These are phyloP conservation scores for Hylyphantes graminicola DNA, from an alignment of 1,140 invertebrate species.

Conservation along the genomic window DNA sequence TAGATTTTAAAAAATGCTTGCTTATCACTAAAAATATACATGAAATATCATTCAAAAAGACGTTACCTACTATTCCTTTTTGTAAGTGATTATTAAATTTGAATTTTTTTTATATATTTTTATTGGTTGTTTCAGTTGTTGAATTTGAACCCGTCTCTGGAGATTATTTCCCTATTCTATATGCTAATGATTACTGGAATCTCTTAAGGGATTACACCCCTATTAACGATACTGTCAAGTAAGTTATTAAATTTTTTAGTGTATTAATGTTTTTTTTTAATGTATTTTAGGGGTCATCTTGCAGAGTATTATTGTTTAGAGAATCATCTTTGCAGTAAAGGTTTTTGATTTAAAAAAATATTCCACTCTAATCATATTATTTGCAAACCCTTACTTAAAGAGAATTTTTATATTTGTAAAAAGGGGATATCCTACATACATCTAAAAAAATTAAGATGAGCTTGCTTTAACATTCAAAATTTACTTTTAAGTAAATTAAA, in stretches of 20 bases:
- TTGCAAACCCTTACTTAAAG: neutral
- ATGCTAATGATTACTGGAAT: slow-evolving; percentile 99
- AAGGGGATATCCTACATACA: too few relatives aligned
- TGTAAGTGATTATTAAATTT: too few relatives aligned
- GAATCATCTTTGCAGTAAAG: neutral
- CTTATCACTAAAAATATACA: too few relatives aligned
- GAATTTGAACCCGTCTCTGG: slow-evolving; percentile 85
- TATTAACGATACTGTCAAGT: slow-evolving; percentile 86
- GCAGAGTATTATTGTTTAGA: neutral
- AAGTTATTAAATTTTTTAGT: slow-evolving; percentile 61
- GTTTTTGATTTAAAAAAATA: neutral
- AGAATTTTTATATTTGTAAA: too few relatives aligned
- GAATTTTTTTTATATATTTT: slow-evolving; percentile 19
- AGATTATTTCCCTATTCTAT: slow-evolving; percentile 94
- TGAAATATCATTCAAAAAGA: too few relatives aligned
- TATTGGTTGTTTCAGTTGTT: slow-evolving; percentile 75
- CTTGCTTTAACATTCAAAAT: too few relatives aligned
- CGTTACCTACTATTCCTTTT: too few relatives aligned
- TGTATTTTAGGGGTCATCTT: neutral
- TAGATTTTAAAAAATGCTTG: too few relatives aligned
- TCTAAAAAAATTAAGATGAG: too few relatives aligned
- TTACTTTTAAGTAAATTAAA: too few relatives aligned
- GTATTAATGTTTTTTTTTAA: neutral
- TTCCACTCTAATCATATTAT: neutral
- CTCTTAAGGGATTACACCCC: slow-evolving; percentile 95